These are phyloP conservation scores for Stenichneumon culpator DNA, from an alignment of 2,888 invertebrate species.

Conservation along the genomic window DNA sequence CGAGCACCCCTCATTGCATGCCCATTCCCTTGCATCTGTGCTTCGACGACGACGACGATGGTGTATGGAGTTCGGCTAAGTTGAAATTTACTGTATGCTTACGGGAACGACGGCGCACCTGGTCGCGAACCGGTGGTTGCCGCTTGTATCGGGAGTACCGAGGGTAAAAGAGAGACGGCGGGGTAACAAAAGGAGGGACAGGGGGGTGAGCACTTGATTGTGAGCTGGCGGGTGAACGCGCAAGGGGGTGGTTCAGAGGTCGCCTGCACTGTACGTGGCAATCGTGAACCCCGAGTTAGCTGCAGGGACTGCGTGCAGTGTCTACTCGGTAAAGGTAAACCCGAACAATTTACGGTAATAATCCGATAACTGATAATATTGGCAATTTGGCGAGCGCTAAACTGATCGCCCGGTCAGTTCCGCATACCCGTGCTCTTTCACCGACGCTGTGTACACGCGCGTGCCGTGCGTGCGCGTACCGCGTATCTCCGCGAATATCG, in stretches of 20 bases:
- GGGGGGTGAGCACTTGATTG: slow-evolving; percentile 25
- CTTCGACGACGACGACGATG: slow-evolving; percentile 57
- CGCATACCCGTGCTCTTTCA: slow-evolving; percentile 52
- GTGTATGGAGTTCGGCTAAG: slow-evolving; percentile 75
- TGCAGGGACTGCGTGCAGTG: slow-evolving; percentile 24
- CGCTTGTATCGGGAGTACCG: slow-evolving; percentile 45
- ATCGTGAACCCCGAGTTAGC: slow-evolving; percentile 55
- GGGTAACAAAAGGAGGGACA: slow-evolving; percentile 41
- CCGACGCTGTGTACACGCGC: slow-evolving; percentile 23
- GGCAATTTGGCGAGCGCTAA: slow-evolving; percentile 77
- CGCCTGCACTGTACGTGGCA: slow-evolving; percentile 36
- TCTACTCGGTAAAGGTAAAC: slow-evolving; percentile 76
- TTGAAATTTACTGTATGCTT: slow-evolving; percentile 81
- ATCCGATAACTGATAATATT: slow-evolving; percentile 83
- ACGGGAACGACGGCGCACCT: slow-evolving; percentile 77
- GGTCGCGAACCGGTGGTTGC: slow-evolving; percentile 69
- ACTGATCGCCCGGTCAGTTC: slow-evolving; percentile 73
- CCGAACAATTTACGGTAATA: slow-evolving; percentile 82
- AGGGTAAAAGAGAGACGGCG: too few species aligned
- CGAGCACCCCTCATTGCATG: slow-evolving; percentile 48
- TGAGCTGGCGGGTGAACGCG: slow-evolving; percentile 7
- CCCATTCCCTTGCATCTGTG: slow-evolving; percentile 51
- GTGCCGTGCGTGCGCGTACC: slow-evolving; percentile 24
- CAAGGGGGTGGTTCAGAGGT: not conserved
- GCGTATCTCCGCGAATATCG: slow-evolving; percentile 68